phyloP scores from a whole-genome alignment of 64 coral and sea anemone genomes.

The Pocillopora damicornis region DNA sequence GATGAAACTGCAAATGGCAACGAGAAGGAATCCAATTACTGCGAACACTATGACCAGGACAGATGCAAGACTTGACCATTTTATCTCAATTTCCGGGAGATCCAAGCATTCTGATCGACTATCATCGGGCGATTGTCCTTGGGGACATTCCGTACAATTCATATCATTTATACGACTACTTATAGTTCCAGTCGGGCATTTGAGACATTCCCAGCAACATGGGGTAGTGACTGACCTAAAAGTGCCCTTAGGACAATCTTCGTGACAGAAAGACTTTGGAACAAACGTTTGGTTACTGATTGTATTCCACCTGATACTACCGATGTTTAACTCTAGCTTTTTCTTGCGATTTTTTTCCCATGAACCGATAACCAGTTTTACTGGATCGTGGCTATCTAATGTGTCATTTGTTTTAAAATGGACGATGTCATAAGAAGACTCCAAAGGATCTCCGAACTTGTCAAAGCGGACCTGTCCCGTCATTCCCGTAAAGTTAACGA shows the following conservation, averaged over 20 bases:
- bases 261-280: constrained; percentile 22
- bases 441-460: constrained; percentile 19
- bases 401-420: background rate
- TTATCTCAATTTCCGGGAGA: constrained; percentile 14
- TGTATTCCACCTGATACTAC: constrained; percentile 13
- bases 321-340: background rate
- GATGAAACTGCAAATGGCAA: background rate
- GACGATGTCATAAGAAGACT: constrained; percentile 35
- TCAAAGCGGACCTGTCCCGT: constrained; percentile 28
- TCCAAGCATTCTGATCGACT: constrained; percentile 11
- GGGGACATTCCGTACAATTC: constrained; percentile 16
- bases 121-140: constrained; percentile 14
- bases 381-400: background rate
- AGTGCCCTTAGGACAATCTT: constrained; percentile 6
- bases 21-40: background rate
- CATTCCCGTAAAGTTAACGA: constrained; percentile 9
- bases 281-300: background rate
- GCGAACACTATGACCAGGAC: constrained; percentile 7
- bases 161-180: background rate
- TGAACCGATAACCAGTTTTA: constrained; percentile 1
- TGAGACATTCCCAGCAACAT: constrained; percentile 38
- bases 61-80: background rate
- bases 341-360: constrained; percentile 1
- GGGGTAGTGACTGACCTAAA: constrained; percentile 16
- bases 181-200: constrained; percentile 16